These are phyloP conservation scores for Drosophila yooni DNA, from an alignment of 2,888 invertebrate species.

Conservation along the genomic window DNA sequence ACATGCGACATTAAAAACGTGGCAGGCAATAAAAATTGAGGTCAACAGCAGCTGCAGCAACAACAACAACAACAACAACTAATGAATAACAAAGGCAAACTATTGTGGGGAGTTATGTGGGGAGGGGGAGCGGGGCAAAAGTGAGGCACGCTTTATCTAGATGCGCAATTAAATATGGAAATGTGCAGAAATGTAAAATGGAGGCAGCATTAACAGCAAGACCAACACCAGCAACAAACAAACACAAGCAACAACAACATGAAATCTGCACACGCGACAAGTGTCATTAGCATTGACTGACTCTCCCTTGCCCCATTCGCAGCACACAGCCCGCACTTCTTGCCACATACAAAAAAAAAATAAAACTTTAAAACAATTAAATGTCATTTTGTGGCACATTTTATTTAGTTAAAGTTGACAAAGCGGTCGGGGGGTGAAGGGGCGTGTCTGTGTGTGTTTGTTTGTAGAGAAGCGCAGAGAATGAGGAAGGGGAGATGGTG, in stretches of 20 bases:
- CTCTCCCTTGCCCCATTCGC: background rate
- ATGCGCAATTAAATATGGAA: conserved; percentile 81
- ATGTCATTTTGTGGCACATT: conserved; percentile 77
- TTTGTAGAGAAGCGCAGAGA: background rate
- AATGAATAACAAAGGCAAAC: conserved; percentile 69
- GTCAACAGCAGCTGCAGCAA: conserved; percentile 67
- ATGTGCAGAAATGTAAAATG: conserved; percentile 63
- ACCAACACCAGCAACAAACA: conserved; percentile 15
- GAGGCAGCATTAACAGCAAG: conserved; percentile 29
- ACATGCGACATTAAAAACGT: conserved; percentile 79
- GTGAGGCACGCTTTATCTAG: conserved; percentile 68
- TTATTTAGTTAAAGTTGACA: conserved; percentile 65
- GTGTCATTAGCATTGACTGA: conserved; percentile 64
- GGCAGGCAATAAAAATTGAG: conserved; percentile 78
- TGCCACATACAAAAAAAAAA: conserved; percentile 11
- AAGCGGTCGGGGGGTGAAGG: conserved; percentile 24
- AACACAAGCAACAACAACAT: conserved; percentile 26
- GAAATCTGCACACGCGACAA: conserved; percentile 77
- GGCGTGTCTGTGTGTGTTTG: background rate
- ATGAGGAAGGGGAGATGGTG: too few relatives aligned
- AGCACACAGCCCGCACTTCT: conserved; percentile 17
- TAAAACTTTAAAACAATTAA: conserved; percentile 65
- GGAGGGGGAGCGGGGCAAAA: conserved; percentile 10
- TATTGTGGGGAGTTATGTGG: conserved; percentile 12
- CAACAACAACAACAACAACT: conserved; percentile 33